A percentile compares a stretch with the other conserved stretches of the same genome.
Evolutionary conservation across 2,113 vertebrate genomes (phyloP).

Genomic region (Prunella himalayana): DNA sequence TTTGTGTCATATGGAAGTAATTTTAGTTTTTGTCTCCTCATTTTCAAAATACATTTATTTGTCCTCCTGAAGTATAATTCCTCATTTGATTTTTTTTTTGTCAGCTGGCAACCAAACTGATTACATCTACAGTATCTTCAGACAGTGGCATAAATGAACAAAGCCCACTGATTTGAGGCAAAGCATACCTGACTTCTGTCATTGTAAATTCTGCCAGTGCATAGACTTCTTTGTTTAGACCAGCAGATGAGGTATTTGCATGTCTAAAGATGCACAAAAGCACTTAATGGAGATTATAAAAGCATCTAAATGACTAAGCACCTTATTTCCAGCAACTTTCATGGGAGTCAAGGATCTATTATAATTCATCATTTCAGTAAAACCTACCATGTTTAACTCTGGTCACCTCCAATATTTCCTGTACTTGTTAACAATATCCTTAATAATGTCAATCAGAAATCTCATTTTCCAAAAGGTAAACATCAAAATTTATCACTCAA

Average conservation of each 20-base stretch:
- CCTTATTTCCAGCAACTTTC: background rate
- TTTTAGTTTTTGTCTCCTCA: constrained; percentile 32
- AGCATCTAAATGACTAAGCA: background rate
- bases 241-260: background rate
- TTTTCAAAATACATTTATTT: constrained; percentile 51
- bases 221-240: background rate
- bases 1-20: background rate
- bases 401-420: background rate
- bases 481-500: background rate
- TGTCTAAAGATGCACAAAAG: background rate
- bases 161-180: background rate
- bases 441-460: background rate
- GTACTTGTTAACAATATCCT: background rate
- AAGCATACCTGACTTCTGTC: background rate
- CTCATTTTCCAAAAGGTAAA: background rate
- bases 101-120: constrained; percentile 55
- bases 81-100: constrained; percentile 1
- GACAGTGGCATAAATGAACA: background rate
- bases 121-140: background rate
- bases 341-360: background rate
- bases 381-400: background rate
- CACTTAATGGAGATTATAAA: background rate
- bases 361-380: background rate
- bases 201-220: background rate
- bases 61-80: constrained; percentile 10